Percentiles rank a stretch among this genome's conserved stretches.
Conservation (phyloP, 2,113 vertebrate genomes). For the Hystrix brachyura region DNA sequence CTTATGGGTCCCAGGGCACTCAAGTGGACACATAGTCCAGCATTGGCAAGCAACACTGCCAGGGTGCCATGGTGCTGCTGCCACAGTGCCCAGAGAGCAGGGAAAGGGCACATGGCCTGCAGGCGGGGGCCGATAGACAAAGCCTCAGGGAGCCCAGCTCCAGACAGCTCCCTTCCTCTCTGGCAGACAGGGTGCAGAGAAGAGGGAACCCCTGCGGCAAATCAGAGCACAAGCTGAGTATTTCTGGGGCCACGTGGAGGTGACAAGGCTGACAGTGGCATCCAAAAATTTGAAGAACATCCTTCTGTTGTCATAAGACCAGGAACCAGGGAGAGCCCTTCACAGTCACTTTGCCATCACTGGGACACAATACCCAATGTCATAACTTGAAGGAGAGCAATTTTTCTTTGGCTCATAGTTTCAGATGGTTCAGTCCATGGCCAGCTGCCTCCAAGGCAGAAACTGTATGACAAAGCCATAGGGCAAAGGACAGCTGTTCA, state of each 20-base stretch:
- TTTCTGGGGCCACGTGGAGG: neutral
- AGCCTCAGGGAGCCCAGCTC: too few relatives aligned
- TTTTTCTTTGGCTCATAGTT: neutral
- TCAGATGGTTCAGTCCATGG: neutral
- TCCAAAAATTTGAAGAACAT: too few relatives aligned
- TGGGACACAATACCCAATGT: neutral
- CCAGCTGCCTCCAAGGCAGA: neutral
- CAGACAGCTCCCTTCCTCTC: rapidly evolving
- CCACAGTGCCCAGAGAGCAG: neutral
- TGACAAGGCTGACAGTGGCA: neutral
- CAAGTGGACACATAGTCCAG: neutral
- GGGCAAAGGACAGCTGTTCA: neutral
- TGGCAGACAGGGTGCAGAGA: rapidly evolving
- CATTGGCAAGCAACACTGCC: neutral
- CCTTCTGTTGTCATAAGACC: neutral
- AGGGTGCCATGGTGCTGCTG: neutral
- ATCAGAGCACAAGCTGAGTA: rapidly evolving
- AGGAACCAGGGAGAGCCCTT: neutral
- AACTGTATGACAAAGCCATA: neutral
- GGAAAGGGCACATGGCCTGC: too few relatives aligned
- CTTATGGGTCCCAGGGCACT: rapidly evolving
- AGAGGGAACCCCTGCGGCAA: too few relatives aligned
- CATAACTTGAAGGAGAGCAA: neutral
- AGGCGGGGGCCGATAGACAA: neutral
- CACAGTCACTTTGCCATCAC: neutral